Percentiles rank a stretch among this genome's conserved stretches.
Conservation (phyloP, 2,113 vertebrate species). For the Cinclus mexicanus region DNA sequence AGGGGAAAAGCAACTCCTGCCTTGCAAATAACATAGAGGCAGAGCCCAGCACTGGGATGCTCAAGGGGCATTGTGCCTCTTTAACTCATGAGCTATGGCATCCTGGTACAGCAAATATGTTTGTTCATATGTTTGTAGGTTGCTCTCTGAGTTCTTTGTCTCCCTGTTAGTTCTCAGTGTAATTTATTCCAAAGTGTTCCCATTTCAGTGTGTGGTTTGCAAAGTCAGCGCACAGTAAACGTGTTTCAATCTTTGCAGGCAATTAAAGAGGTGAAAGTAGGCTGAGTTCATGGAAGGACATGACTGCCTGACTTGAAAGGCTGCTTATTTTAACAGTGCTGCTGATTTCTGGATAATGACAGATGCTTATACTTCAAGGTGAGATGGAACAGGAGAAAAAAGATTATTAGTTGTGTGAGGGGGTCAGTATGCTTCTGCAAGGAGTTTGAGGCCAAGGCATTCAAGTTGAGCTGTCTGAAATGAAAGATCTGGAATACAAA, state of each 20-base stretch:
- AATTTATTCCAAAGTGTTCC: slow-evolving; percentile 19
- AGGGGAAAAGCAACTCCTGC: not conserved
- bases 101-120: not conserved
- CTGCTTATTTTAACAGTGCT: not conserved
- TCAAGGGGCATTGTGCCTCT: not conserved
- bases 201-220: not conserved
- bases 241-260: not conserved
- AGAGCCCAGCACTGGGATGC: not conserved
- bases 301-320: not conserved
- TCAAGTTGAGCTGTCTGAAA: not conserved
- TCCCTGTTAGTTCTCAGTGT: not conserved
- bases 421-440: not conserved
- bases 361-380: not conserved
- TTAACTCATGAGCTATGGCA: not conserved
- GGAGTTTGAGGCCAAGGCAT: not conserved
- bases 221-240: not conserved
- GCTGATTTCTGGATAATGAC: slow-evolving; percentile 4
- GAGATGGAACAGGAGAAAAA: not conserved
- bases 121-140: not conserved
- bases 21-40: not conserved
- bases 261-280: slow-evolving; percentile 43
- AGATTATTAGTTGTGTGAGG: not conserved
- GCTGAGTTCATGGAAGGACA: slow-evolving; percentile 35
- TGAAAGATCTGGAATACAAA: not conserved
- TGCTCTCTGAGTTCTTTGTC: not conserved